These are phyloP conservation scores for Rhinogobius similis DNA, from an alignment of 2,113 vertebrate genomes.

Conservation along the genomic window DNA sequence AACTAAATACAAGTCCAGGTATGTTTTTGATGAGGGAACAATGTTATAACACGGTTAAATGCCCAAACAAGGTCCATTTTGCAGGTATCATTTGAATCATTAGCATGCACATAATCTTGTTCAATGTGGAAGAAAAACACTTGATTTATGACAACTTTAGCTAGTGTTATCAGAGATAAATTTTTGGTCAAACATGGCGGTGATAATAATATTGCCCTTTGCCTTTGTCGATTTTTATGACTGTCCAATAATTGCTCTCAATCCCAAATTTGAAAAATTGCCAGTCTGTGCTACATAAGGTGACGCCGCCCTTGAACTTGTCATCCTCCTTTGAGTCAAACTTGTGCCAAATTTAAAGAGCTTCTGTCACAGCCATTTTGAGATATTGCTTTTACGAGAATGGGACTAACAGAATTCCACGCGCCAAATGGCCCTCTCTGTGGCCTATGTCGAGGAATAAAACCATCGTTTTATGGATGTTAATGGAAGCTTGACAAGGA, in stretches of 20 bases:
- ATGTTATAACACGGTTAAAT: no score
- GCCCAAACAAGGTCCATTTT: no score
- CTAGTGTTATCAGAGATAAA: no score
- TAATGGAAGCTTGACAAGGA: constrained; percentile 15
- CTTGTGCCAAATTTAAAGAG: constrained; percentile 6
- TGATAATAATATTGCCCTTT: background rate
- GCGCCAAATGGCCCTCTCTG: background rate
- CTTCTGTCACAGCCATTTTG: constrained; percentile 4
- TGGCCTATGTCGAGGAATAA: background rate
- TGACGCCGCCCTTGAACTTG: constrained; percentile 9
- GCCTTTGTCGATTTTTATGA: background rate
- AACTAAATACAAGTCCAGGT: no score
- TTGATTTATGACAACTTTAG: no score
- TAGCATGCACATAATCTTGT: no score
- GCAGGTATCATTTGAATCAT: no score
- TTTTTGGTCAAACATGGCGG: background rate
- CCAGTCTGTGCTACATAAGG: background rate
- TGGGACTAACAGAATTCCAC: background rate
- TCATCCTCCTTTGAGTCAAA: background rate
- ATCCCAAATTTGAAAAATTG: background rate
- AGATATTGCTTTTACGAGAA: constrained; percentile 1
- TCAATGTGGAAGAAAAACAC: no score
- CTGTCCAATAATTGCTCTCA: background rate
- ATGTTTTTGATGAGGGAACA: no score
- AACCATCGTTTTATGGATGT: background rate